phyloP scores from a whole-genome alignment of 1,140 invertebrate species.

The Drosophila murphyi region DNA sequence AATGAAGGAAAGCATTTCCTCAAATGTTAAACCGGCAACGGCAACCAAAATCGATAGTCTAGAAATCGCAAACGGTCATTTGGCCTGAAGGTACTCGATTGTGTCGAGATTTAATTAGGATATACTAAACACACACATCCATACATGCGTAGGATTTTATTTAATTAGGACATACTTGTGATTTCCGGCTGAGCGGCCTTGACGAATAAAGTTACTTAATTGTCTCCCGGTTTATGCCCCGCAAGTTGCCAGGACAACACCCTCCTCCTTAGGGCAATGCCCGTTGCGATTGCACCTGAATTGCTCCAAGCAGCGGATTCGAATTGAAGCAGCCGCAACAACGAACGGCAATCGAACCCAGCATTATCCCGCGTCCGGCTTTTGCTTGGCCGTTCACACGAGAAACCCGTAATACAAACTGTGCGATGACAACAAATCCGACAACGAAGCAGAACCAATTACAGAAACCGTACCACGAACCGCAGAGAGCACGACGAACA shows the following conservation, averaged over 20 bases:
- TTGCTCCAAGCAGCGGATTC: constrained; percentile 1
- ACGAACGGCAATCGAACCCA: constrained; percentile 40
- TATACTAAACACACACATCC: constrained; percentile 24
- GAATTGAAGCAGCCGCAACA: constrained; percentile 4
- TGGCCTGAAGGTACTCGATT: background rate
- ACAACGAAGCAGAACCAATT: constrained; percentile 4
- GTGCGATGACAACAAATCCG: constrained; percentile 34
- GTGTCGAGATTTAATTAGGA: constrained; percentile 36
- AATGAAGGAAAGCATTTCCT: constrained; percentile 23
- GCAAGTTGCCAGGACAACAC: constrained; percentile 56
- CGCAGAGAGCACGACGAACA: constrained; percentile 1
- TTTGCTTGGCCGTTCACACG: constrained; percentile 52
- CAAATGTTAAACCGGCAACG: constrained; percentile 37
- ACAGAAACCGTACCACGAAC: constrained; percentile 17
- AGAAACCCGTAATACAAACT: constrained; percentile 60
- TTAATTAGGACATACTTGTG: constrained; percentile 38
- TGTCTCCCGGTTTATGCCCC: background rate
- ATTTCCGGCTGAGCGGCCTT: constrained; percentile 15
- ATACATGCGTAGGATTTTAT: constrained; percentile 1
- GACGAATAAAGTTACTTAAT: background rate
- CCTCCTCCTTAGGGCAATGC: constrained; percentile 34
- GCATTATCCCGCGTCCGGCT: constrained; percentile 42
- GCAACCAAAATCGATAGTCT: constrained; percentile 64
- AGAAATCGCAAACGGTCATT: constrained; percentile 42
- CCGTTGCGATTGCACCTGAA: constrained; percentile 13